Evolutionary conservation across 2,888 invertebrate species (phyloP).

Genomic region (Ferrisia virgata): DNA sequence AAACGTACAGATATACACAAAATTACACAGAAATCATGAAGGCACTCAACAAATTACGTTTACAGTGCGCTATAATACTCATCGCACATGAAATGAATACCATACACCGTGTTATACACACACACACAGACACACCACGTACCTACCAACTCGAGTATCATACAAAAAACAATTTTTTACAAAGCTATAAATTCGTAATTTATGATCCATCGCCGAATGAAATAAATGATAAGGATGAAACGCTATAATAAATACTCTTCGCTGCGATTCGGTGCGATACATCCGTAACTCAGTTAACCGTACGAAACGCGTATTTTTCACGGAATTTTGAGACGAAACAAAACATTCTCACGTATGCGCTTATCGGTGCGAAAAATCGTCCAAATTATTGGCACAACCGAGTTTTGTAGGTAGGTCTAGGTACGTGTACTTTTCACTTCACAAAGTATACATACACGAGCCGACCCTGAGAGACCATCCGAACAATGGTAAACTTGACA

Average conservation of each 20-base stretch:
- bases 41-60: background rate
- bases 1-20: background rate
- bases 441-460: background rate
- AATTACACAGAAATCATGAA: background rate
- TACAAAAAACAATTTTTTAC: background rate
- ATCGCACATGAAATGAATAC: background rate
- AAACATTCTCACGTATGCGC: background rate
- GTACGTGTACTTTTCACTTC: slow-evolving; percentile 5
- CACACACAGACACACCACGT: background rate
- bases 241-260: background rate
- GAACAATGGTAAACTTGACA: background rate
- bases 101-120: too few relatives aligned
- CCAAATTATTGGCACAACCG: background rate
- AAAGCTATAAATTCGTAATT: background rate
- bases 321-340: background rate
- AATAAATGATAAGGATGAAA: background rate
- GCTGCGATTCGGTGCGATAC: background rate
- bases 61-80: background rate
- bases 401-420: background rate
- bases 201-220: background rate
- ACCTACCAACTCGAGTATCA: background rate
- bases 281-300: background rate
- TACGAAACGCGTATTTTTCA: background rate
- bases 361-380: background rate
- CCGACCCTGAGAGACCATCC: background rate